Evolutionary conservation across 2,888 invertebrate species (phyloP).

Genomic region (Nematopogon swammerdamellus): DNA sequence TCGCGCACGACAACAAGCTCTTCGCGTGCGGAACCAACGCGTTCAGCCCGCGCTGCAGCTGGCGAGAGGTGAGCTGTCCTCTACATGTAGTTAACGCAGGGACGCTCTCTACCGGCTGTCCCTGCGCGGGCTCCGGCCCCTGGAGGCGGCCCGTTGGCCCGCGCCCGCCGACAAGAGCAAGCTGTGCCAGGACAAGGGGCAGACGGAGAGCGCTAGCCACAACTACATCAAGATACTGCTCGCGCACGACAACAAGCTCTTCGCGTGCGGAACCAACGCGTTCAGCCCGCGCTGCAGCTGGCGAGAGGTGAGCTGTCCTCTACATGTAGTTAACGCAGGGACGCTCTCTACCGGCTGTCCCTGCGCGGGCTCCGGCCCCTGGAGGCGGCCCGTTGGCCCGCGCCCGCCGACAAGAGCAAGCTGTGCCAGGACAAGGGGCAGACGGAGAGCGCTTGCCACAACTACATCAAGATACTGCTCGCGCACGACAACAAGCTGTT

Average conservation of each 20-base stretch:
- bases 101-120: constrained; percentile 81
- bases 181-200: constrained; percentile 79
- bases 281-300: constrained; percentile 87
- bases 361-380: constrained; percentile 66
- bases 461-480: constrained; percentile 83
- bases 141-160: constrained; percentile 68
- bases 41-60: constrained; percentile 84
- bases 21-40: constrained; percentile 92
- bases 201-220: constrained; percentile 79
- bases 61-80: constrained; percentile 78
- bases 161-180: constrained; percentile 58
- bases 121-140: constrained; percentile 59
- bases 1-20: constrained; percentile 72
- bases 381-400: constrained; percentile 77
- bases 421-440: constrained; percentile 87
- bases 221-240: constrained; percentile 87
- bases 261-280: constrained; percentile 90
- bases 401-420: constrained; percentile 63
- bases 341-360: constrained; percentile 77
- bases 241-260: constrained; percentile 72
- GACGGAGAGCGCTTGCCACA: constrained; percentile 79
- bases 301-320: constrained; percentile 69
- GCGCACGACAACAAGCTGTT: constrained; percentile 76
- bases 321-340: neutral
- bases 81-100: constrained; percentile 46